Conservation (phyloP, 2,113 vertebrate species). For the Regulus satrapa region DNA sequence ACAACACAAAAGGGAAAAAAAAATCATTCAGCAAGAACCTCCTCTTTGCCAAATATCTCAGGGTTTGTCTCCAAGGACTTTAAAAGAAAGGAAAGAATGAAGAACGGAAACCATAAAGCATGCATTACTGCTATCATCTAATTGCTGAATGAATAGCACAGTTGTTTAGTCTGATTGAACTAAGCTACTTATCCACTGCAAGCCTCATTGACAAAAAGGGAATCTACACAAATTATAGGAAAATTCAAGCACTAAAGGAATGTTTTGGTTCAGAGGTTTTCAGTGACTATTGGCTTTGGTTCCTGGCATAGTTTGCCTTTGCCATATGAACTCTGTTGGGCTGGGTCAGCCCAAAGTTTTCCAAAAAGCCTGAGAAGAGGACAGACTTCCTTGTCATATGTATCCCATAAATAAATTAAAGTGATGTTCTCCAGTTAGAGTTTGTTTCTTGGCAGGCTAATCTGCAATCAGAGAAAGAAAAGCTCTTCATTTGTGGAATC, state of each 20-base stretch:
- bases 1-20: conserved; percentile 9
- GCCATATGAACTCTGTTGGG: conserved; percentile 76
- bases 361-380: conserved; percentile 75
- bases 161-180: conserved; percentile 79
- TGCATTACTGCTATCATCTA: conserved; percentile 74
- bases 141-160: conserved; percentile 78
- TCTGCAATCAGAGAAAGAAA: conserved; percentile 78
- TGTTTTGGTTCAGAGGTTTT: conserved; percentile 79
- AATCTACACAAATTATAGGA: conserved; percentile 79
- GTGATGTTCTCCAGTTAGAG: conserved; percentile 79
- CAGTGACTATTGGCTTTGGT: conserved; percentile 76
- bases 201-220: conserved; percentile 80
- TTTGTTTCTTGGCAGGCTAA: conserved; percentile 81
- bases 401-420: conserved; percentile 85
- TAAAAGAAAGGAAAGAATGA: conserved; percentile 75
- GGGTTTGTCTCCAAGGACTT: conserved; percentile 73
- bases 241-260: conserved; percentile 77
- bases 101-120: conserved; percentile 78
- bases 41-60: conserved; percentile 69
- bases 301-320: conserved; percentile 70
- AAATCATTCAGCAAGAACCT: conserved; percentile 70
- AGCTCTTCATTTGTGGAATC: conserved; percentile 79
- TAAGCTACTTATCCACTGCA: conserved; percentile 71
- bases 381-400: conserved; percentile 81
- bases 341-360: conserved; percentile 72